phyloP scores from a whole-genome alignment of 92 coral and sea anemone species.

The Epizoanthus illoricatus region DNA sequence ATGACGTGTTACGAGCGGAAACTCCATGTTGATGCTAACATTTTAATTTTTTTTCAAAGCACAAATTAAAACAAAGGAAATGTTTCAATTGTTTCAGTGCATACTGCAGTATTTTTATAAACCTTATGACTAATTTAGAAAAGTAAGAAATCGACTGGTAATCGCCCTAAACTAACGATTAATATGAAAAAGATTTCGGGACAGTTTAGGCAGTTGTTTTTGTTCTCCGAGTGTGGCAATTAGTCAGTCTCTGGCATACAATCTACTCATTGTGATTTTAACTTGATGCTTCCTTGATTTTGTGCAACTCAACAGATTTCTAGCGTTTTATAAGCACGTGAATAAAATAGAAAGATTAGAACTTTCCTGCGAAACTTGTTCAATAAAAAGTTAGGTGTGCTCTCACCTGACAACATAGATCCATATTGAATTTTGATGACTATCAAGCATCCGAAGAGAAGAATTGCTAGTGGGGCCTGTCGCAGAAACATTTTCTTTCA shows the following conservation, averaged over 20 bases:
- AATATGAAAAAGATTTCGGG: no score
- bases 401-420: constrained; percentile 15
- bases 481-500: constrained; percentile 3
- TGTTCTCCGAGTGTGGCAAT: neutral
- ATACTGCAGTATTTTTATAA: no score
- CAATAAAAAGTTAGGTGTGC: neutral
- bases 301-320: neutral
- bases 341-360: neutral
- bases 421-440: neutral
- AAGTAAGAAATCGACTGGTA: no score
- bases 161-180: no score
- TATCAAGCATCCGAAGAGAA: constrained; percentile 9
- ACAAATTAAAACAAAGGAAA: no score
- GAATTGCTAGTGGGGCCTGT: neutral
- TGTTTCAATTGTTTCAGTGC: no score
- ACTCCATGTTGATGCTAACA: no score
- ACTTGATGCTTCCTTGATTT: neutral
- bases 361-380: neutral
- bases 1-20: no score
- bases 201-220: no score
- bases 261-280: neutral
- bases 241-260: neutral
- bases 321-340: neutral
- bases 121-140: no score
- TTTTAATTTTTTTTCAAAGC: no score